A percentile compares a stretch with the other conserved stretches of the same genome.
phyloP scores from a whole-genome alignment of 1,140 invertebrate species.

The Vollenhovia emeryi region DNA sequence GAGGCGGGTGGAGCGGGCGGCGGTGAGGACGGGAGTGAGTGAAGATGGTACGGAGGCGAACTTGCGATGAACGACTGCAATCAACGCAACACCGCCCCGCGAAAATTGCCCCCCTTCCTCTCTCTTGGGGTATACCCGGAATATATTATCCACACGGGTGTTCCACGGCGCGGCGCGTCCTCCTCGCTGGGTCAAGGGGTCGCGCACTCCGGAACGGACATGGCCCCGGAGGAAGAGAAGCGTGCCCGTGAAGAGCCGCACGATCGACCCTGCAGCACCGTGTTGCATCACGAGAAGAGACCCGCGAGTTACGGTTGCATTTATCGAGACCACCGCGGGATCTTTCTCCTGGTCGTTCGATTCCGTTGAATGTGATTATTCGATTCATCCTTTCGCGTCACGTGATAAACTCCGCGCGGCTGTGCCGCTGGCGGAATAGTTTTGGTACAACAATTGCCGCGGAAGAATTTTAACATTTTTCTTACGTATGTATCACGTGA shows the following conservation, averaged over 20 bases:
- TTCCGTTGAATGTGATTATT: background rate
- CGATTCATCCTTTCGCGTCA: background rate
- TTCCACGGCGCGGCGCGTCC: conserved; percentile 70
- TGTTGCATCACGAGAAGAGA: conserved; percentile 51
- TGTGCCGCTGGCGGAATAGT: background rate
- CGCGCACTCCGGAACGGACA: conserved; percentile 61
- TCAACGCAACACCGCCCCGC: conserved; percentile 81
- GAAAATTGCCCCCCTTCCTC: conserved; percentile 76
- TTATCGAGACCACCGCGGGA: conserved; percentile 49
- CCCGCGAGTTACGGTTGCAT: conserved; percentile 16
- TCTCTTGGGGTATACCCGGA: conserved; percentile 74
- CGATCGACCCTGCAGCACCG: conserved; percentile 35
- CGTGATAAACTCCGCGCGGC: background rate
- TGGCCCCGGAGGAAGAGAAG: conserved; percentile 71
- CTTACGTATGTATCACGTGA: background rate
- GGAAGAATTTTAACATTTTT: background rate
- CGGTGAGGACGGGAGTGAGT: conserved; percentile 45
- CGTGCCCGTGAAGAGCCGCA: conserved; percentile 64
- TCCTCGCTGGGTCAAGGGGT: conserved; percentile 71
- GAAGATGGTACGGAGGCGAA: conserved; percentile 70
- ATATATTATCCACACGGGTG: conserved; percentile 81
- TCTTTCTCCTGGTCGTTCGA: background rate
- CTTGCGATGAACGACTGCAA: conserved; percentile 82
- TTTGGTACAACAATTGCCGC: background rate
- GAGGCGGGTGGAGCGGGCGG: conserved; percentile 55